Conservation (phyloP, 2,113 vertebrate genomes). For the Camelus bactrianus region DNA sequence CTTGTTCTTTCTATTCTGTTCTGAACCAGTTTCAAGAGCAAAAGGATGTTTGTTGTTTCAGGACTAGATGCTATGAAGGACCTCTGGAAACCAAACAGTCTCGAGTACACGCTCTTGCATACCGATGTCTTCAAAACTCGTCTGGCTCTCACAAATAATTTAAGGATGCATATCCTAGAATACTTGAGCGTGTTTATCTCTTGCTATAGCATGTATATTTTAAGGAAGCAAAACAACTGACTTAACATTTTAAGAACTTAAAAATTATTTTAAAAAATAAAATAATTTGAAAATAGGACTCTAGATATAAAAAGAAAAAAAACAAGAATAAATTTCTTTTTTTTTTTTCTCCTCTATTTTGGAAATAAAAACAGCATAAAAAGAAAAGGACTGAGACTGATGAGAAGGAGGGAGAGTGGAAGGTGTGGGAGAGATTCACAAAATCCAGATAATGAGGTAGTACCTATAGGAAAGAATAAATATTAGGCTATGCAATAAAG, state of each 20-base stretch:
- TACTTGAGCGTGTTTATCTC: not conserved
- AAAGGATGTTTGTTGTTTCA: slow-evolving; percentile 77
- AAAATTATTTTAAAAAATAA: slow-evolving; percentile 16
- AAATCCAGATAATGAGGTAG: not conserved
- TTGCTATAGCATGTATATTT: slow-evolving; percentile 13
- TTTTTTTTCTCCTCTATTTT: slow-evolving; percentile 31
- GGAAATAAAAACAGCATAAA: not conserved
- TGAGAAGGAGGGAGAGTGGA: not conserved
- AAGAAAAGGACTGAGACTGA: not conserved
- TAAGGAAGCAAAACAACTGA: not conserved
- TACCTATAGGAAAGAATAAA: not conserved
- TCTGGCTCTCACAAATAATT: slow-evolving; percentile 37
- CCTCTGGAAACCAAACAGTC: slow-evolving; percentile 72
- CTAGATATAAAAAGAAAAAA: not conserved
- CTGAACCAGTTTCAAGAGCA: slow-evolving; percentile 77
- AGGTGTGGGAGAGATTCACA: not conserved
- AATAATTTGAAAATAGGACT: not conserved
- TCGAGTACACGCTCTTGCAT: slow-evolving; percentile 47
- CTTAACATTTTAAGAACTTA: slow-evolving; percentile 26
- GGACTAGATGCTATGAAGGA: slow-evolving; percentile 67
- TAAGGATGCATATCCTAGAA: slow-evolving; percentile 43
- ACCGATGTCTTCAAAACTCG: slow-evolving; percentile 47
- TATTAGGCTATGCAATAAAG: not conserved
- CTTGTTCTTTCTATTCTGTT: slow-evolving; percentile 68
- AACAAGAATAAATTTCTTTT: not conserved